Conservation (phyloP, 2,113 vertebrate genomes). For the Bubo bubo region DNA sequence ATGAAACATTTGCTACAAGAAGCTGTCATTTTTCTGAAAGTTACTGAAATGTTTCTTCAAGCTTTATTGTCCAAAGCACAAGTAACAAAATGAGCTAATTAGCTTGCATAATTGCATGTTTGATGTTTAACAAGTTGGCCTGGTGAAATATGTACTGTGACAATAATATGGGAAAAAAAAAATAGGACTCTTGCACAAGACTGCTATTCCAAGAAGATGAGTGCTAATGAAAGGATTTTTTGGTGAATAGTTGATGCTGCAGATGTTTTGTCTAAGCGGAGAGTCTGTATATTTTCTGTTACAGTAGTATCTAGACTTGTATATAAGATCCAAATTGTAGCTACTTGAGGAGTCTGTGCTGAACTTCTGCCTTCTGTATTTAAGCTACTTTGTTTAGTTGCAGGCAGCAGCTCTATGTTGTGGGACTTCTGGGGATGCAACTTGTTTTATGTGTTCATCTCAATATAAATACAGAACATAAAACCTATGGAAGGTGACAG, state of each 20-base stretch:
- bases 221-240: neutral
- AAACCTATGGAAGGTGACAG: neutral
- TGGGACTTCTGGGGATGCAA: neutral
- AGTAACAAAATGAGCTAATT: slow-evolving; percentile 6
- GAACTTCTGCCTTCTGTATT: neutral
- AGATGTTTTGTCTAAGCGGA: neutral
- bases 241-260: neutral
- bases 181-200: neutral
- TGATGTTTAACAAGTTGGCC: neutral
- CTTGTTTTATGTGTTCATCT: neutral
- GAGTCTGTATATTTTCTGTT: neutral
- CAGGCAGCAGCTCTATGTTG: neutral
- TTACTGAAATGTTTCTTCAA: slow-evolving; percentile 9
- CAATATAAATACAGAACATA: neutral
- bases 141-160: neutral
- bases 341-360: neutral
- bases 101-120: slow-evolving; percentile 2
- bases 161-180: neutral
- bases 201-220: neutral
- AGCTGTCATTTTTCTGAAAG: neutral
- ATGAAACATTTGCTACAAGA: neutral
- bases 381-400: neutral
- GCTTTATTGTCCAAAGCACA: slow-evolving; percentile 20
- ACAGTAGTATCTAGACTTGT: neutral
- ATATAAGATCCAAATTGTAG: neutral